These are phyloP conservation scores for Eutolmus rufibarbis DNA, from an alignment of 2,888 invertebrate species.

Conservation along the genomic window DNA sequence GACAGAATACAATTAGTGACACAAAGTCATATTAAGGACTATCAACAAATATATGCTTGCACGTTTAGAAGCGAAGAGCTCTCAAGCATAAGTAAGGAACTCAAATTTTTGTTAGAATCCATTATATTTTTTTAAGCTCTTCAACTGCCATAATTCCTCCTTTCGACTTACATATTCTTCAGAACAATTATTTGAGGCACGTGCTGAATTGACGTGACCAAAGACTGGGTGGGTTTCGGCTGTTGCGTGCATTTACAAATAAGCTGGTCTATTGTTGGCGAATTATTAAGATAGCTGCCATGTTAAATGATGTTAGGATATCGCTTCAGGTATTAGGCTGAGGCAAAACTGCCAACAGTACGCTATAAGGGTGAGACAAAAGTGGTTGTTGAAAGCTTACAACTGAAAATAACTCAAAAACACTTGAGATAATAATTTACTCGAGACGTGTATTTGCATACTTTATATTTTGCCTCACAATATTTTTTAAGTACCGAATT, in stretches of 20 bases:
- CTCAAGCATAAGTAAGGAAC: not conserved
- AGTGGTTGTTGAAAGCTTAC: no score
- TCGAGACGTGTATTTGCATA: no score
- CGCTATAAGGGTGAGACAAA: no score
- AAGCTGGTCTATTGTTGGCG: not conserved
- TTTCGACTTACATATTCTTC: not conserved
- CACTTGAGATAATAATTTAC: no score
- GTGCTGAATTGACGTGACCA: no score
- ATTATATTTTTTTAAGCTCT: not conserved
- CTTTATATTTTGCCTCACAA: no score
- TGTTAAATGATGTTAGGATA: no score
- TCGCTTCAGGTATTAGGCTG: not conserved
- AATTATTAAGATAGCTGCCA: no score
- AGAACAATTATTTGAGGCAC: no score
- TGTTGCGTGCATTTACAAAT: not conserved
- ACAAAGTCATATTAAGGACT: not conserved
- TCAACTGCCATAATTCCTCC: not conserved
- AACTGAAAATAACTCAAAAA: no score
- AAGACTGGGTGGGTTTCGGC: not conserved
- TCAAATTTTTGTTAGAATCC: not conserved
- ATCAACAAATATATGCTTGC: not conserved
- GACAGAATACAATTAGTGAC: not conserved
- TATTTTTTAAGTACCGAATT: no score
- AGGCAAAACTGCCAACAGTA: no score
- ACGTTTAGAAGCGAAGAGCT: not conserved